Evolutionary conservation across 2,113 vertebrate species (phyloP).

Genomic region (Camelus dromedarius): DNA sequence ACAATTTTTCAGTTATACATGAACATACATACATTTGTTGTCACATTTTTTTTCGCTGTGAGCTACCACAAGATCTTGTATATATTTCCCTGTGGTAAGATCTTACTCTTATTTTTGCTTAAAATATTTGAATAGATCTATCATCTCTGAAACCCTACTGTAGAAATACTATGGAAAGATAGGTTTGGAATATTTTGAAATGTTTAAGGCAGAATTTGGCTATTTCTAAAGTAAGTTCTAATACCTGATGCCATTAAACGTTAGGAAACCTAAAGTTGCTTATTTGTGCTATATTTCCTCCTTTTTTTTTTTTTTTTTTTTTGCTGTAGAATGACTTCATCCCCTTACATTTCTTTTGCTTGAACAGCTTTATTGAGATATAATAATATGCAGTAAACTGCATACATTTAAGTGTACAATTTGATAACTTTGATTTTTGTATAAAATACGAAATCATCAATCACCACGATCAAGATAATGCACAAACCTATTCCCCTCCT

Average conservation of each 20-base stretch:
- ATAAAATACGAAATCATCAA: neutral
- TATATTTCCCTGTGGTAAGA: neutral
- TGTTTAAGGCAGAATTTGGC: neutral
- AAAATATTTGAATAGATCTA: neutral
- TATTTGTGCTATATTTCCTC: neutral
- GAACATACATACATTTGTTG: no score
- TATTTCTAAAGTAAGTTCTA: conserved; percentile 7
- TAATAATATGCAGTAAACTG: neutral
- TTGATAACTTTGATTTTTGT: neutral
- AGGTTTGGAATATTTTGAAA: neutral
- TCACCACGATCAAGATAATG: neutral
- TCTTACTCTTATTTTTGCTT: conserved; percentile 46
- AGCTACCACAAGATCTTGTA: no score
- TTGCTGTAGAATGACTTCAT: neutral
- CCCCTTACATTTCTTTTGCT: neutral
- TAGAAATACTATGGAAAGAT: neutral
- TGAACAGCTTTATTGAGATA: neutral
- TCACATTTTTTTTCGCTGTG: no score
- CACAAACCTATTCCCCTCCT: neutral
- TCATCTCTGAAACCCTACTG: neutral
- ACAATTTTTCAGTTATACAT: no score
- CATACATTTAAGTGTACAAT: neutral
- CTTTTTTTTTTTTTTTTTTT: neutral
- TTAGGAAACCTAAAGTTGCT: neutral
- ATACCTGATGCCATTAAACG: neutral